Evolutionary conservation across 2,888 invertebrate genomes (phyloP), one percentile per base, ranked within the genome.

Genomic region (Beris chalybata): DNA sequence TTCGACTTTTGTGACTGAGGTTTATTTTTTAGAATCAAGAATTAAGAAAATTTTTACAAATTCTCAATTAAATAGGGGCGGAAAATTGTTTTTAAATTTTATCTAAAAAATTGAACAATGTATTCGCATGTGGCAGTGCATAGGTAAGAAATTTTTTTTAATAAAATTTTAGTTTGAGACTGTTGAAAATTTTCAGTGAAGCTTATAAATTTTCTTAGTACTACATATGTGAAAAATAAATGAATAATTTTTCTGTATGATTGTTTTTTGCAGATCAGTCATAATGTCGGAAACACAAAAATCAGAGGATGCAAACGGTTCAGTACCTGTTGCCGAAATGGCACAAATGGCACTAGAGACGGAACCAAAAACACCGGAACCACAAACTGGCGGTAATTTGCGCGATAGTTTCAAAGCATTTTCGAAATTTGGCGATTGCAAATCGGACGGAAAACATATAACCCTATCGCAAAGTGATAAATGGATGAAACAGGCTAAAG

Each of bases 401-500:
- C 84, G 87, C 80, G 89, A 89, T 66, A 86, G 86, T 65, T 93
- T 93, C 78, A 88, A 87, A 75, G 86, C 88, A 2, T 95, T 93
- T 78, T 89, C 91, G 6, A 92, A 92, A 81, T 95, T 94, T 77
- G 94, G 94, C 0, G 93, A 94, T 77, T 84, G 85, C 4, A 93
- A 93, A 78, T 89, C 92, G 13, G 93, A 93, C 76, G 94, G 94
- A 0, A 92, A 90, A 78, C 84, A 86, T 52, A 91, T 95, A 70
- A 93, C 93, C 0, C 83, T 95, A n/a, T 91, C 91, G 9, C 93
- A 95, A 79, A 90, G 92, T 75, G 95, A 95, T 80, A 95, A 94
- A 81, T 95, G 95, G 95, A 90, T 95, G 89, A 94, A 93, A 75
- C 95, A 95, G 77, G 93, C 94, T 0, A 90, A 87, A 74, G 87